Percentiles rank a stretch among this genome's conserved stretches.
Conservation (phyloP, 2,888 invertebrate species). For the Leptinotarsa haldemani region DNA sequence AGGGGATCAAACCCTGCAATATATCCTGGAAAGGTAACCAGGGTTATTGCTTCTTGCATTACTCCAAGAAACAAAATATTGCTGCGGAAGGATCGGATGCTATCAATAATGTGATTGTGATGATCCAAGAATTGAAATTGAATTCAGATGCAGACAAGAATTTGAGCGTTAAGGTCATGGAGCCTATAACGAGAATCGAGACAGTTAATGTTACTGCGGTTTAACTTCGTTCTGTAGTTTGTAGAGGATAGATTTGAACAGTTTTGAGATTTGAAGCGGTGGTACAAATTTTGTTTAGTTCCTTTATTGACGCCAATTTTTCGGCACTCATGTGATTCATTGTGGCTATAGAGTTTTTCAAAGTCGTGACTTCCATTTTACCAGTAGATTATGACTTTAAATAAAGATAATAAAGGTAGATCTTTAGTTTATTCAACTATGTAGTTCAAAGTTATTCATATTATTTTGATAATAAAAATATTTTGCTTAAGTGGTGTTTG, state of each 20-base stretch:
- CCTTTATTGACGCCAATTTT: slow-evolving; percentile 25
- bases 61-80: slow-evolving; percentile 70
- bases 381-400: slow-evolving; percentile 1
- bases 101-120: slow-evolving; percentile 67
- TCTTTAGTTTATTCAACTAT: slow-evolving; percentile 11
- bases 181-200: slow-evolving; percentile 68
- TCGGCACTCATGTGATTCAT: slow-evolving; percentile 26
- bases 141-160: slow-evolving; percentile 59
- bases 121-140: slow-evolving; percentile 66
- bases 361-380: slow-evolving; percentile 14
- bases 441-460: slow-evolving; percentile 16
- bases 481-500: not conserved
- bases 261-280: slow-evolving; percentile 14
- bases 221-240: slow-evolving; percentile 48
- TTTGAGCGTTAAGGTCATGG: slow-evolving; percentile 66
- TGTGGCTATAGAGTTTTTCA: slow-evolving; percentile 4
- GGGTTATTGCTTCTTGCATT: slow-evolving; percentile 74
- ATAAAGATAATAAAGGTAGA: slow-evolving; percentile 2
- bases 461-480: slow-evolving; percentile 23
- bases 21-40: slow-evolving; percentile 75
- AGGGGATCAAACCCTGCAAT: slow-evolving; percentile 80
- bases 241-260: slow-evolving; percentile 7
- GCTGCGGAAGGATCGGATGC: slow-evolving; percentile 56
- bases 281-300: slow-evolving; percentile 35
- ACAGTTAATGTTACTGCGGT: slow-evolving; percentile 68